Base-by-base conservation (phyloP, 1,140 invertebrate genomes). In the Ceratina japonica region DNA sequence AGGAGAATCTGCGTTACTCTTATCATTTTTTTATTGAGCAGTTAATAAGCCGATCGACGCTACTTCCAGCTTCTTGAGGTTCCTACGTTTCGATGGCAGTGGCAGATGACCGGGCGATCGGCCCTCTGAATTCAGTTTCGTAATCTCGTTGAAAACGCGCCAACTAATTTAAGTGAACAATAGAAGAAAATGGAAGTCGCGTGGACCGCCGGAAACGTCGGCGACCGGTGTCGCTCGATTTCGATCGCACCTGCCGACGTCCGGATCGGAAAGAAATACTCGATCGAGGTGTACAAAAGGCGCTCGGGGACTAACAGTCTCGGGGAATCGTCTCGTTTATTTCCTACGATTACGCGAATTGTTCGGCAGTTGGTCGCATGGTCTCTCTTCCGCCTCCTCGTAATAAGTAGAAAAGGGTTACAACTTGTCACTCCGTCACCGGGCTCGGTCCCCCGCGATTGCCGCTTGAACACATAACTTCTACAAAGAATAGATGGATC, bases 331-430 rank as follows among this genome's bases (percentile, higher is more conserved):
- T 24, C 44, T 59, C 27, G 22, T 12, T 64, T 68, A 69, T 68
- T 58, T 20, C 10, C 15, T 22, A 44, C 61, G 65, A 82, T 59
- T 73, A 82, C 24, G 18, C 75, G 68, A 78, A 81, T 78, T 56
- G 54, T 82, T 75, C 76, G 66, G 84, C 84, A 85, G 84, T 85
- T 85, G 83, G 83, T 85, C 84, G 83, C 66, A 72, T 63, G 27
- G 54, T 77, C 71, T 44, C 7, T 65, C 52, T 44, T 22, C 8
- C 12, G 16, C 52, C 15, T 54, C n/a, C 27, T 18, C 18, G 62
- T 22, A 52, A 56, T 61, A 75, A 71, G 84, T 85, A 85, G 79
- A 84, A 84, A 85, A 85, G 64, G 54, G 76, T 77, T 71, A 78
- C 52, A 49, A 24, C 44, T 58, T 56, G 56, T 27, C 62, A 15